These are phyloP conservation scores for Zaprionus kolodkinae DNA, from an alignment of 1,140 invertebrate species.

Conservation along the genomic window DNA sequence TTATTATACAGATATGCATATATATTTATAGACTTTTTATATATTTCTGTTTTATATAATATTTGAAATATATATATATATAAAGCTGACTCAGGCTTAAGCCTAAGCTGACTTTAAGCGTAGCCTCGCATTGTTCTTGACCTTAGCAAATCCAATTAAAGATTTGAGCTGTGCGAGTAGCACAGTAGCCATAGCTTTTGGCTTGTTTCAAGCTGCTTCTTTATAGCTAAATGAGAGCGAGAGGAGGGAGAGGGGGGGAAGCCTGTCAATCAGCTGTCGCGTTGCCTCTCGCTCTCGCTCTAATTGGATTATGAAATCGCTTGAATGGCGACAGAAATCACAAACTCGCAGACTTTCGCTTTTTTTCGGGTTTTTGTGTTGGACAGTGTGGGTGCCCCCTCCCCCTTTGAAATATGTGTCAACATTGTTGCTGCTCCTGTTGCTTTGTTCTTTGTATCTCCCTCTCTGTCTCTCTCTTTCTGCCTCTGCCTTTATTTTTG, in stretches of 20 bases:
- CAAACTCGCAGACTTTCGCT: conserved; percentile 38
- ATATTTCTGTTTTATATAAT: too few species aligned
- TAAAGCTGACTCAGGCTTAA: background rate
- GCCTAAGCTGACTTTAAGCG: conserved; percentile 23
- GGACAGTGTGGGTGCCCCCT: conserved; percentile 42
- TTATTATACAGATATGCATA: background rate
- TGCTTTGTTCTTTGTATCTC: conserved; percentile 34
- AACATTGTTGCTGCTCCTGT: conserved; percentile 40
- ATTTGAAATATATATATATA: background rate
- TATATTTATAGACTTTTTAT: background rate
- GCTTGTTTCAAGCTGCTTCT: conserved; percentile 73
- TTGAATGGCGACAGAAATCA: conserved; percentile 34
- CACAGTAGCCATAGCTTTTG: conserved; percentile 58
- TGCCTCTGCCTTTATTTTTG: too few species aligned
- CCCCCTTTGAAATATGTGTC: conserved; percentile 35
- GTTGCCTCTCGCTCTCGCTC: conserved; percentile 27
- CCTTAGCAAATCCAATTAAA: conserved; percentile 79
- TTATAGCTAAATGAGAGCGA: conserved; percentile 11
- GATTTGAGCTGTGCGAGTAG: conserved; percentile 53
- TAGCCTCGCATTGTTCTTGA: conserved; percentile 69
- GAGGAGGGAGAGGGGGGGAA: background rate
- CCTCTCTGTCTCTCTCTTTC: background rate
- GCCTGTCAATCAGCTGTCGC: conserved; percentile 75
- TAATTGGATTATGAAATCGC: conserved; percentile 72
- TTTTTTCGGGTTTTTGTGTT: conserved; percentile 1